Evolutionary conservation across 2,888 invertebrate genomes (phyloP).

Genomic region (Tortrix viridana): DNA sequence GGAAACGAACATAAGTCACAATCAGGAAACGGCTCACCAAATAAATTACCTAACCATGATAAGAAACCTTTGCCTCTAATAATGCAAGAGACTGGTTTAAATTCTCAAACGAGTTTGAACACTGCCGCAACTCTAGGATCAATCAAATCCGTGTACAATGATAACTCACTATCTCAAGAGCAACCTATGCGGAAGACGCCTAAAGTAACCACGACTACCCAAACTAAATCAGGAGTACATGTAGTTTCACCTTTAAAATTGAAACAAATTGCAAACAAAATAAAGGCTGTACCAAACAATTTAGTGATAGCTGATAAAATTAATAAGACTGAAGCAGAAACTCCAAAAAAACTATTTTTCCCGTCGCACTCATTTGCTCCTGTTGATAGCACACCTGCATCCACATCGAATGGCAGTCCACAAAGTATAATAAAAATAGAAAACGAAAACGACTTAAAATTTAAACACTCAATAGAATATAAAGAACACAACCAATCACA

Average conservation of each 20-base stretch:
- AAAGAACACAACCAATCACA: background rate
- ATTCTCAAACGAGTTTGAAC: background rate
- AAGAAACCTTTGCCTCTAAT: slow-evolving; percentile 6
- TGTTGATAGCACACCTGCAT: background rate
- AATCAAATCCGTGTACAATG: slow-evolving; percentile 4
- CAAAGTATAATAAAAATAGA: background rate
- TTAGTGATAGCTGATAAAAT: slow-evolving; percentile 5
- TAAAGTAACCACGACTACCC: slow-evolving; percentile 28
- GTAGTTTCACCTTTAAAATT: slow-evolving; percentile 3
- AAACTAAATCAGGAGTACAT: slow-evolving; percentile 10
- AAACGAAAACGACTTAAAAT: background rate
- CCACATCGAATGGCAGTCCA: background rate
- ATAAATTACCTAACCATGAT: background rate
- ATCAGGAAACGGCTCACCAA: background rate
- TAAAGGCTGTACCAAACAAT: background rate
- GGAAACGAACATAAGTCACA: background rate
- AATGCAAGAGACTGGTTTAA: background rate
- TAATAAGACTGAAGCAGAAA: background rate
- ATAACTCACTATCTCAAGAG: slow-evolving; percentile 51
- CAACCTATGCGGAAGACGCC: slow-evolving; percentile 41
- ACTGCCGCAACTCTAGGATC: background rate
- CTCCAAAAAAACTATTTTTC: background rate
- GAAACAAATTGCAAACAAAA: slow-evolving; percentile 15
- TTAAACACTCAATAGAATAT: background rate
- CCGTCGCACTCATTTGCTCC: background rate